Percentiles rank a stretch among this genome's conserved stretches.
These are phyloP conservation scores for Cerceris ruficornis DNA, from an alignment of 2,888 invertebrate species.

Conservation along the genomic window DNA sequence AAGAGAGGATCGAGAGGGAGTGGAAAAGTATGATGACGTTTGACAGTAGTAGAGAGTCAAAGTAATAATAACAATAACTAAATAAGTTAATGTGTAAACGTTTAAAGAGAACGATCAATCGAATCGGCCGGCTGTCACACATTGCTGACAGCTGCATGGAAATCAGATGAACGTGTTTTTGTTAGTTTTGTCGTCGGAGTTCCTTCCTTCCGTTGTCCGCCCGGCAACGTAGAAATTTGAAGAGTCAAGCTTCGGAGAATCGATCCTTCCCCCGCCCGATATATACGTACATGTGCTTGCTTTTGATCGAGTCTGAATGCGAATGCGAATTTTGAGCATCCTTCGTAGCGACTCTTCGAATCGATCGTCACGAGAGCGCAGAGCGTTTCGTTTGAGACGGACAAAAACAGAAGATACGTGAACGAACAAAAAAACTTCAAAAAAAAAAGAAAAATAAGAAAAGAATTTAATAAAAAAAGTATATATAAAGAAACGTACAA, in stretches of 20 bases:
- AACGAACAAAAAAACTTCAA: too few relatives aligned
- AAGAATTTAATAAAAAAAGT: too few relatives aligned
- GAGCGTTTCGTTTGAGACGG: conserved; percentile 35
- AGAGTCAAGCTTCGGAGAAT: conserved; percentile 31
- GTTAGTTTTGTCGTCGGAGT: conserved; percentile 32
- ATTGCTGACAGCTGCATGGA: conserved; percentile 78
- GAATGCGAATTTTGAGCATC: neutral
- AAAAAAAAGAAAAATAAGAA: too few relatives aligned
- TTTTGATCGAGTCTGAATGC: too few relatives aligned
- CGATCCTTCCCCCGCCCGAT: neutral
- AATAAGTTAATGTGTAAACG: neutral
- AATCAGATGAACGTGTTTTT: conserved; percentile 70
- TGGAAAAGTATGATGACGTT: conserved; percentile 21
- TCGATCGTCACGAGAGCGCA: conserved; percentile 60
- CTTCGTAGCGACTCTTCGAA: conserved; percentile 45
- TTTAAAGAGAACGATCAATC: conserved; percentile 18
- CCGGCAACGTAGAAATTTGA: conserved; percentile 44
- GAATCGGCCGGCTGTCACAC: conserved; percentile 71
- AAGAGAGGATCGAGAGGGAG: conserved; percentile 35
- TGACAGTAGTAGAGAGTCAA: neutral
- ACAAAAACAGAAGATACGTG: too few relatives aligned
- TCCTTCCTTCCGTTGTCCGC: conserved; percentile 21
- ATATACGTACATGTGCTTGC: neutral
- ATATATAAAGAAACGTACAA: too few relatives aligned
- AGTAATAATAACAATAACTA: neutral